A percentile compares a stretch with the other conserved stretches of the same genome.
Conservation (phyloP, 2,797 vertebrate genomes). For the Diglossa cyanea region DNA sequence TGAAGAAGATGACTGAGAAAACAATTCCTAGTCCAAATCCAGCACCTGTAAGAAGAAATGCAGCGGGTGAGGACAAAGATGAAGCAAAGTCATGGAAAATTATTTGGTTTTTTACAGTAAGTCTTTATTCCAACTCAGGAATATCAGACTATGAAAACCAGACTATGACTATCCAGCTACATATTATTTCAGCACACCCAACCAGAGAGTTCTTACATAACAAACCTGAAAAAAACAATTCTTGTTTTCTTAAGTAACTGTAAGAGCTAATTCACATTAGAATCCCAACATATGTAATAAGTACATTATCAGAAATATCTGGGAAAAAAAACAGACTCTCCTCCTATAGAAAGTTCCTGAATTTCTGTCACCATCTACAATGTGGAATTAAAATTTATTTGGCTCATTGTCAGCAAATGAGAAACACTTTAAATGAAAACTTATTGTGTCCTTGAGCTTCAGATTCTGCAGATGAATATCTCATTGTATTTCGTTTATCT, state of each 20-base stretch:
- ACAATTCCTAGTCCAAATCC: slow-evolving; percentile 87
- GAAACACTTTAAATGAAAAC: slow-evolving; percentile 44
- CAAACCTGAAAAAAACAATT: neutral
- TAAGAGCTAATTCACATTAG: neutral
- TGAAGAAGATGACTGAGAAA: slow-evolving; percentile 89
- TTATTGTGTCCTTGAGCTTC: slow-evolving; percentile 35
- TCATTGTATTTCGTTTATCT: slow-evolving; percentile 39
- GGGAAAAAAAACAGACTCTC: neutral
- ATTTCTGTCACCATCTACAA: slow-evolving; percentile 22
- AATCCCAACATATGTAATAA: neutral
- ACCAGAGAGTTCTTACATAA: neutral
- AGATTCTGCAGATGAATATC: slow-evolving; percentile 49
- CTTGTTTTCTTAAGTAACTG: neutral
- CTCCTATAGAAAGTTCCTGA: neutral
- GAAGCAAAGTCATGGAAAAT: neutral
- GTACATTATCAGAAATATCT: neutral
- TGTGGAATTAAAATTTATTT: slow-evolving; percentile 36
- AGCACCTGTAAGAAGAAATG: slow-evolving; percentile 75
- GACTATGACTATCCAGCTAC: neutral
- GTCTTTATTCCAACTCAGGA: neutral
- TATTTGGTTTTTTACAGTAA: neutral
- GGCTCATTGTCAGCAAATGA: slow-evolving; percentile 16
- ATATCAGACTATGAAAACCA: neutral
- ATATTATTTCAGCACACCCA: neutral
- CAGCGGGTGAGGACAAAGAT: neutral